These are phyloP conservation scores for Capra hircus DNA, from an alignment of 2,113 vertebrate genomes.

Conservation along the genomic window DNA sequence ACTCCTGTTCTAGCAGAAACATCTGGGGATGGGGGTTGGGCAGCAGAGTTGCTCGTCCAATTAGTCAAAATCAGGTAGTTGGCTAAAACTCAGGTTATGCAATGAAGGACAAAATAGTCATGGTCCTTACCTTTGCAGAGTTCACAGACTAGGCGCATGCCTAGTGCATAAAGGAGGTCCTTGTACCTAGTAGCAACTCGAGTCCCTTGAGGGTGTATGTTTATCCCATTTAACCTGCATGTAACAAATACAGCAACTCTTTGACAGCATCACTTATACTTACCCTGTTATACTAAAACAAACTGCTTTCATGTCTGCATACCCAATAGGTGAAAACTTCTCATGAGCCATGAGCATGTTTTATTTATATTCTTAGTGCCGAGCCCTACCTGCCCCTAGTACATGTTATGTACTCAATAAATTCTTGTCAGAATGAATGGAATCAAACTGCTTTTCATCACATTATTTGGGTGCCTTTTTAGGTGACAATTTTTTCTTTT, in stretches of 20 bases:
- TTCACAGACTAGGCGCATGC: neutral
- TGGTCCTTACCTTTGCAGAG: neutral
- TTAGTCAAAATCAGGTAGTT: neutral
- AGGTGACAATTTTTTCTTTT: neutral
- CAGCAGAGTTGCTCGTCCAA: neutral
- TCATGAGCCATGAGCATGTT: neutral
- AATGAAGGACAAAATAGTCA: neutral
- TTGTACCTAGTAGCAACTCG: neutral
- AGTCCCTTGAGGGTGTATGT: neutral
- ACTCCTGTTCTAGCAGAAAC: neutral
- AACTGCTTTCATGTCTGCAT: neutral
- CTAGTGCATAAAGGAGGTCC: neutral
- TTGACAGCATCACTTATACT: neutral
- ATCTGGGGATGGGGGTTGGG: neutral
- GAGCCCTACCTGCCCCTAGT: neutral
- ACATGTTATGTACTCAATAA: neutral
- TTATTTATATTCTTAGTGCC: neutral
- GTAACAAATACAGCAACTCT: neutral
- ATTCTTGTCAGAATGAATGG: neutral
- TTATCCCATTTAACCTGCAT: neutral
- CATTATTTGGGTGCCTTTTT: neutral
- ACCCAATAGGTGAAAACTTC: neutral
- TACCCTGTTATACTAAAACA: neutral
- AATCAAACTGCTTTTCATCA: conserved; percentile 9
- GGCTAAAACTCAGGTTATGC: neutral